Evolutionary conservation across 2,888 invertebrate species (phyloP).

Genomic region (Lepidocyrtoides sp.): DNA sequence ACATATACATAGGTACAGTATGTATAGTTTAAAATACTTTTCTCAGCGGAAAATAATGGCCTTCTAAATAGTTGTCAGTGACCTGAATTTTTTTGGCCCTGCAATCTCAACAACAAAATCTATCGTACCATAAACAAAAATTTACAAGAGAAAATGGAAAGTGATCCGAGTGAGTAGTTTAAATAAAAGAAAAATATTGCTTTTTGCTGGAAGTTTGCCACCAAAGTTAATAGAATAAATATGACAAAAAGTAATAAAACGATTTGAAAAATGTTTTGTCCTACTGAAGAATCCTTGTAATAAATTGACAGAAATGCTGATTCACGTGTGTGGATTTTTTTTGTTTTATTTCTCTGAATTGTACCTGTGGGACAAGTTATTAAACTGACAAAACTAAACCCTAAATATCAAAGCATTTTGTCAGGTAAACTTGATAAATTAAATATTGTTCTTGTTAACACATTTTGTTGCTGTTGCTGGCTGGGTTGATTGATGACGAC

Average conservation of each 20-base stretch:
- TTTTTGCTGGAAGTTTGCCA: conserved; percentile 44
- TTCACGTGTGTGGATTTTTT: neutral
- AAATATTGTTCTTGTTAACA: neutral
- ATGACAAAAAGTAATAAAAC: conserved; percentile 16
- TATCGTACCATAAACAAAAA: no score
- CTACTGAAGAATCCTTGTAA: neutral
- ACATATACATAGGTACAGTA: no score
- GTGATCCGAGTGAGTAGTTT: neutral
- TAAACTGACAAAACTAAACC: neutral
- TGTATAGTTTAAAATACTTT: no score
- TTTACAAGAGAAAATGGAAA: conserved; percentile 41
- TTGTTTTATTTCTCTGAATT: neutral
- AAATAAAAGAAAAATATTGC: neutral
- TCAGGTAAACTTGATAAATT: neutral
- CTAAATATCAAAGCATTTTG: neutral
- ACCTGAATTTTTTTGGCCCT: conserved; percentile 41
- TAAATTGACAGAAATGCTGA: neutral
- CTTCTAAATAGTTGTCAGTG: conserved; percentile 27
- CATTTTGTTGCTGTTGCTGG: neutral
- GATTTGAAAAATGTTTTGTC: neutral
- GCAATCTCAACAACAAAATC: no score
- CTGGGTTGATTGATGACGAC: neutral
- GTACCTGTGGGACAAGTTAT: conserved; percentile 27
- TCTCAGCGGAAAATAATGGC: no score
- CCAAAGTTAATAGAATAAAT: neutral